Base-by-base conservation (phyloP, 2,888 invertebrate genomes). In the Suillia variegata region DNA sequence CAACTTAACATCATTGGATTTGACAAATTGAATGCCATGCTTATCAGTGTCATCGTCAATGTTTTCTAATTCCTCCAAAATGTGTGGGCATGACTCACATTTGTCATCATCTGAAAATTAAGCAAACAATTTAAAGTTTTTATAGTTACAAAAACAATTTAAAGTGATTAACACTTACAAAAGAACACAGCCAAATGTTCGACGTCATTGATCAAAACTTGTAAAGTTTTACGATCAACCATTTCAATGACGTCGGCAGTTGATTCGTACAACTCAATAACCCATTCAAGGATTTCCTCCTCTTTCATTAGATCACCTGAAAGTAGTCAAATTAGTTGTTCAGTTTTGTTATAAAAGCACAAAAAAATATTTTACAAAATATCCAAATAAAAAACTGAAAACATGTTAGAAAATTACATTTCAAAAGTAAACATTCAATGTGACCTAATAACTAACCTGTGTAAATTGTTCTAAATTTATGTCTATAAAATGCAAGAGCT, bases 21-120 rank as follows among this genome's bases (percentile, higher is more conserved):
- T 95, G 34, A 96, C 94, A 82, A 96, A 95, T 81, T 96, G 94
- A 73, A 96, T 95, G 54, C 93, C 94, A 74, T 94, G 92, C 76
- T 94, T 90, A 74, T 95, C 95, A 5, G 95, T 93, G 72, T 96
- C 95, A 77, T 94, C 94, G 76, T 94, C 94, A 71, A 94, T 94
- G 18, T 92, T 93, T 83, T 96, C 96, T 69, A 96, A 83, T 75
- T 95, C 95, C 74, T 93, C 92, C 51, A 96, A 84, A 70, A 95
- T 89, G 67, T 90, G 89, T 34, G 90, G 87, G 77, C 95, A 96
- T n/a, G 89, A 87, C 63, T 90, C 89, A 81, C 94, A 94, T 74
- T 91, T 88, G 74, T 94, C 92, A 76, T 91, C 91, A 81, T 93
- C 92, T 92, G 26, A 47, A 12, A 33, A 20, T 2, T n/a, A 4